Percentiles rank a stretch among this genome's conserved stretches.
Evolutionary conservation across 2,888 invertebrate species (phyloP).

Genomic region (Gortyna flavago): DNA sequence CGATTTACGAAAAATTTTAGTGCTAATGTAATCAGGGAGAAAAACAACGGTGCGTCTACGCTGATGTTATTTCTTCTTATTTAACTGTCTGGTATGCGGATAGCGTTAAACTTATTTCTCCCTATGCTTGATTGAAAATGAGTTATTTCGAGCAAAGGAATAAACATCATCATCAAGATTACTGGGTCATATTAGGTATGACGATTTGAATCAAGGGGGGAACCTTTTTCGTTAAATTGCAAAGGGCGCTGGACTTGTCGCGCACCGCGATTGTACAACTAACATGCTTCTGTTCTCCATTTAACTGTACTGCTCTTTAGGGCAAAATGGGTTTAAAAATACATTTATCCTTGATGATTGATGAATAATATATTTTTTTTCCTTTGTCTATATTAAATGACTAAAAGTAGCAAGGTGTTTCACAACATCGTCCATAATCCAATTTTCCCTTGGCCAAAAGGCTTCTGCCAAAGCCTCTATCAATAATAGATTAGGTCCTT

Average conservation of each 20-base stretch:
- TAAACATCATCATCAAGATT: too few relatives aligned
- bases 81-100: conserved; percentile 5
- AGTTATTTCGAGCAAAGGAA: background rate
- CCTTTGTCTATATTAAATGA: background rate
- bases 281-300: background rate
- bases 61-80: conserved; percentile 18
- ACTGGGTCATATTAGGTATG: background rate
- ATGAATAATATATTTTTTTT: background rate
- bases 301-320: background rate
- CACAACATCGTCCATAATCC: conserved; percentile 68
- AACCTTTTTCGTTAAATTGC: too few relatives aligned
- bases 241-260: background rate
- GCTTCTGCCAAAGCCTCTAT: conserved; percentile 73
- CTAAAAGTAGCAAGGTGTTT: conserved; percentile 65
- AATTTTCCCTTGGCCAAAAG: conserved; percentile 69
- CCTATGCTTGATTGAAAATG: background rate
- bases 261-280: background rate
- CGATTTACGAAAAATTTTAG: conserved; percentile 27
- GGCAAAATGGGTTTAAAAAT: conserved; percentile 1
- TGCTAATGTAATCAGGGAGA: conserved; percentile 19
- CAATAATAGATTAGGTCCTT: conserved; percentile 80
- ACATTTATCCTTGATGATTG: background rate
- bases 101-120: background rate
- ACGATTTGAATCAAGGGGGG: background rate
- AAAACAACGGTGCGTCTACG: conserved; percentile 18